A percentile compares a stretch with the other conserved stretches of the same genome.
phyloP scores from a whole-genome alignment of 2,797 vertebrate genomes.

The Hypotaenidia philippensis region DNA sequence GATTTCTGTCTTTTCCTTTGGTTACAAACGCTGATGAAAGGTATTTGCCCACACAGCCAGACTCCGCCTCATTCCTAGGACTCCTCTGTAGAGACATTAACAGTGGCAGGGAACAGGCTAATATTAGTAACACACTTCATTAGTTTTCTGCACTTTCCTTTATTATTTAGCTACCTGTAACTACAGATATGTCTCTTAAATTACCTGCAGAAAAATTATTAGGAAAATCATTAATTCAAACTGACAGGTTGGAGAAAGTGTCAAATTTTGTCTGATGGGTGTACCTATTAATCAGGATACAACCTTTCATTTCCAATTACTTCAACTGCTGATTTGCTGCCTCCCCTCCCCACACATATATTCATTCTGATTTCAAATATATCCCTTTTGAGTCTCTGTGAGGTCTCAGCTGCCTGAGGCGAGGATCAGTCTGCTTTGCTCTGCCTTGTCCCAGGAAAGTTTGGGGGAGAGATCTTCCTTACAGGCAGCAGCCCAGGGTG shows the following conservation, averaged over 20 bases:
- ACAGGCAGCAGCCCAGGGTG: rapidly evolving
- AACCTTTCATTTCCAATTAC: neutral
- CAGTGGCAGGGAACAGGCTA: neutral
- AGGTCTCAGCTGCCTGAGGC: neutral
- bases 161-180: neutral
- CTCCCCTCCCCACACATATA: rapidly evolving
- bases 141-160: neutral
- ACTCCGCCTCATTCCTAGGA: neutral
- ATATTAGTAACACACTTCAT: neutral
- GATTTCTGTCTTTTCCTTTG: neutral
- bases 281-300: neutral
- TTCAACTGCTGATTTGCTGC: neutral
- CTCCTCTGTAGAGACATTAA: neutral
- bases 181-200: neutral
- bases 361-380: neutral
- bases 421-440: rapidly evolving
- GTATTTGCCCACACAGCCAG: neutral
- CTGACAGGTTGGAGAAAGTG: neutral
- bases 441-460: neutral
- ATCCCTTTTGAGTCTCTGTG: neutral
- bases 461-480: rapidly evolving
- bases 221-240: neutral
- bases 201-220: neutral
- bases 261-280: neutral
- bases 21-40: neutral